A percentile compares a stretch with the other conserved stretches of the same genome.
Evolutionary conservation across 2,888 invertebrate species (phyloP).

Genomic region (Quadroppia sp.): DNA sequence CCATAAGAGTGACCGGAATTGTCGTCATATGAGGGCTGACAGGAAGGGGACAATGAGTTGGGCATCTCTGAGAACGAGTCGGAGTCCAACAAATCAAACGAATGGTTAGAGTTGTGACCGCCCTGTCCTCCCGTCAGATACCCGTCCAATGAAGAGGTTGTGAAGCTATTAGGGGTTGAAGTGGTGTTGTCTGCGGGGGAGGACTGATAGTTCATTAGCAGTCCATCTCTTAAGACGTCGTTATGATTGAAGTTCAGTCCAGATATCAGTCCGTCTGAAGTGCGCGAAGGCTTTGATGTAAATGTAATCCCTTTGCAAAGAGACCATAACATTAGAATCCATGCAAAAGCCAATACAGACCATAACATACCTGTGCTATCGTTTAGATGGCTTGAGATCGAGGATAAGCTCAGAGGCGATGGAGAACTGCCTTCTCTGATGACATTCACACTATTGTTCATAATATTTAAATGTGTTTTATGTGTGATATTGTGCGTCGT

Average conservation of each 20-base stretch:
- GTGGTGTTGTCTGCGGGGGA: slow-evolving; percentile 24
- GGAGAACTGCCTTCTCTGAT: slow-evolving; percentile 24
- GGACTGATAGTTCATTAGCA: slow-evolving; percentile 14
- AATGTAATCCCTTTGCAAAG: not conserved
- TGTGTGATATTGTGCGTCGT: slow-evolving; percentile 1
- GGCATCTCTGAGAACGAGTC: slow-evolving; percentile 36
- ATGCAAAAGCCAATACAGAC: not conserved
- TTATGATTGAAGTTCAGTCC: slow-evolving; percentile 20
- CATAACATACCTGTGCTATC: slow-evolving; percentile 16
- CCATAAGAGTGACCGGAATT: slow-evolving; percentile 10
- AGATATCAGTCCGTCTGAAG: slow-evolving; percentile 31
- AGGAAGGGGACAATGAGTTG: slow-evolving; percentile 16
- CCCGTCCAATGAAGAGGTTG: slow-evolving; percentile 24
- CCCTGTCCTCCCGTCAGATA: slow-evolving; percentile 30
- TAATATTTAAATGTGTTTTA: slow-evolving; percentile 2
- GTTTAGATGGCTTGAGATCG: slow-evolving; percentile 5
- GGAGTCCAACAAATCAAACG: slow-evolving; percentile 28
- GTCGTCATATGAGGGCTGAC: slow-evolving; percentile 17
- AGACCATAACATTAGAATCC: not conserved
- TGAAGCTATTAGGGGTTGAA: slow-evolving; percentile 17
- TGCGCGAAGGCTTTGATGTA: slow-evolving; percentile 15
- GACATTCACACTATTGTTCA: slow-evolving; percentile 16
- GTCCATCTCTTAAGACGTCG: slow-evolving; percentile 18
- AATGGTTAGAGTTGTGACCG: slow-evolving; percentile 32
- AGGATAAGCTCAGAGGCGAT: slow-evolving; percentile 28